A percentile compares a stretch with the other conserved stretches of the same genome.
Conservation (phyloP, 1,140 invertebrate genomes). For the Drosophila eugracilis region DNA sequence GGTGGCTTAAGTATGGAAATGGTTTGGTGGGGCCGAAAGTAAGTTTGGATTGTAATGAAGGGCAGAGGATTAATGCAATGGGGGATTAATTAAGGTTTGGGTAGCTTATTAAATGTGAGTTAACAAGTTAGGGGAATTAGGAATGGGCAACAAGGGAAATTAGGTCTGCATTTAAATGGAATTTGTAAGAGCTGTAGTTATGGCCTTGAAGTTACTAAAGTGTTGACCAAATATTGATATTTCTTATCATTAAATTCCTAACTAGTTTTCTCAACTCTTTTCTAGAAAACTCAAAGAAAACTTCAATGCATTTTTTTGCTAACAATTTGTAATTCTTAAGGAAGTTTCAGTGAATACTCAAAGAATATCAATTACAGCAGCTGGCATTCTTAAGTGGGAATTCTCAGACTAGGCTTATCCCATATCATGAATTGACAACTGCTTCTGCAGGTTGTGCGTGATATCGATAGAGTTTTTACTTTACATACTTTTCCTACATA, state of each 20-base stretch:
- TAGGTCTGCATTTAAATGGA: no score
- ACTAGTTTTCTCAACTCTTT: no score
- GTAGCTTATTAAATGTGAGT: background rate
- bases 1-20: constrained; percentile 17
- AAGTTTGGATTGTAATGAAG: constrained; percentile 4
- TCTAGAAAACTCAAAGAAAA: no score
- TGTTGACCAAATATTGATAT: no score
- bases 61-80: background rate
- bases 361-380: background rate
- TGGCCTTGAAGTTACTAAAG: no score
- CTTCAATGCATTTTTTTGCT: no score
- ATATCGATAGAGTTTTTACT: constrained; percentile 4
- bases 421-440: constrained; percentile 18
- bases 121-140: background rate
- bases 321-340: no score
- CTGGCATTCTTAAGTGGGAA: constrained; percentile 18
- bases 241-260: no score
- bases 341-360: no score
- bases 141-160: background rate
- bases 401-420: background rate
- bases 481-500: constrained; percentile 17
- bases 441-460: constrained; percentile 16
- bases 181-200: no score
- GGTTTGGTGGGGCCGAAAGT: constrained; percentile 30
- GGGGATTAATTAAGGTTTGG: background rate